Base-by-base conservation (phyloP, 2,797 vertebrate species). In the Halcyon chelicuti region DNA sequence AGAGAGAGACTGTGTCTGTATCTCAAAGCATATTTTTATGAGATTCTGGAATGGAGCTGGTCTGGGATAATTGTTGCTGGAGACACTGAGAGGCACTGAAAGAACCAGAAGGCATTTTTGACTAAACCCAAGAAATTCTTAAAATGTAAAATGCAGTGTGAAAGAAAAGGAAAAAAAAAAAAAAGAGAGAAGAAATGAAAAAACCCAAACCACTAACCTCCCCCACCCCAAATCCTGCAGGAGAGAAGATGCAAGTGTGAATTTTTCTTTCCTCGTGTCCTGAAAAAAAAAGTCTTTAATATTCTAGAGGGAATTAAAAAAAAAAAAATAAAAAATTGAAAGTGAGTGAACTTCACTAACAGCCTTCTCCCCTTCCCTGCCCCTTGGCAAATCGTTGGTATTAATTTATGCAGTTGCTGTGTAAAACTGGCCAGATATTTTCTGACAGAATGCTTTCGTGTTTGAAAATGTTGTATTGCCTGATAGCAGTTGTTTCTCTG, bases 11-110 rank as follows among this genome's bases (percentile, higher is more conserved):
- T 35, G 28, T 26, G 35, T 89, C 74, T 85, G 29, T 86, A 91
- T 94, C 94, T 81, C 85, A 77, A 88, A 91, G 87, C 62, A 78
- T 44, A 91, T 94, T 96, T 96, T 93, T 86, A 72, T 81, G 75
- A 81, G 76, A 37, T 63, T 88, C 75, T 86, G 78, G 58, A 94
- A 65, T 18, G 29, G 54, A 93, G 37, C 31, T 94, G 70, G 39
- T 68, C 39, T 40, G 60, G 79, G 70, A 84, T 95, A 94, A 94
- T 94, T 93, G 79, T 86, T 94, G 66, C 76, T 66, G 93, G 82
- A 94, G 93, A 95, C 82, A 66, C 51, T 65, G 91, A 90, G 74
- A 91, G 60, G 29, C 62, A 71, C 62, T 88, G 79, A 88, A 96
- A 94, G 35, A 47, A 88, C 78, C 81, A 81, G 93, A 89, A 96